Base-by-base conservation (phyloP, 2,797 vertebrate species). In the Amblyraja radiata region DNA sequence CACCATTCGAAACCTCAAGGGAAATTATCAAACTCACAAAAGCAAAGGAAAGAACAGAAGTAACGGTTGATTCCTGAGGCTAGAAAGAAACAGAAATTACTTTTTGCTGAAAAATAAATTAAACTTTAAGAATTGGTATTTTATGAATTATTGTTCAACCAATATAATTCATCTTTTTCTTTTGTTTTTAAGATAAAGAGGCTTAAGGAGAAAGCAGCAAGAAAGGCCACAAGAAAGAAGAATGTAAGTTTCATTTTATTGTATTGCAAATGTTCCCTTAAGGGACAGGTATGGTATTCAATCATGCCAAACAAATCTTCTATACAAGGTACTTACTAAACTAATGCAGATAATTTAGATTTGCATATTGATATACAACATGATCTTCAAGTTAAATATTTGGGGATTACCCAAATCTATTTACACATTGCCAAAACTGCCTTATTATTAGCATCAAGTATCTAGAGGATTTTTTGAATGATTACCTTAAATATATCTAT, bases 201-300 rank as follows among this genome's bases (percentile, higher is more conserved):
- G 63, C 94, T 97, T 0, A 97, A 96, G 93, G 97, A 97, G 95
- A 97, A 95, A 93, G 96, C 96, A 93, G 95, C 96, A 71, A 96
- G 95, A 94, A 97, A 96, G 95, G 96, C 96, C 95, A 94, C 95
- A 93, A 96, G 93, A 93, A 96, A 94, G 94, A 96, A 93, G 71
- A 94, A 96, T 96, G 97, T 97, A 96, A 96, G 94, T 23, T 32
- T 28, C 28, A 21, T 91, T 73, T 46, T 25, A 58, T 73, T 76
- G 25, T 14, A 54, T 76, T 74, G 54, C 58, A 7, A n/a, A 23
- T 28, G 7, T 74, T 54, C 71, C 11, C 39, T 16, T 73, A 9
- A 39, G 68, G 6, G 32, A 36, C 18, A 91, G 23, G 83, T n/a
- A 63, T 63, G 63, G 61, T 16, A 63, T 86, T 86, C 83, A 86